Evolutionary conservation across 2,888 invertebrate genomes (phyloP).

Genomic region (Dromius quadrimaculatus): DNA sequence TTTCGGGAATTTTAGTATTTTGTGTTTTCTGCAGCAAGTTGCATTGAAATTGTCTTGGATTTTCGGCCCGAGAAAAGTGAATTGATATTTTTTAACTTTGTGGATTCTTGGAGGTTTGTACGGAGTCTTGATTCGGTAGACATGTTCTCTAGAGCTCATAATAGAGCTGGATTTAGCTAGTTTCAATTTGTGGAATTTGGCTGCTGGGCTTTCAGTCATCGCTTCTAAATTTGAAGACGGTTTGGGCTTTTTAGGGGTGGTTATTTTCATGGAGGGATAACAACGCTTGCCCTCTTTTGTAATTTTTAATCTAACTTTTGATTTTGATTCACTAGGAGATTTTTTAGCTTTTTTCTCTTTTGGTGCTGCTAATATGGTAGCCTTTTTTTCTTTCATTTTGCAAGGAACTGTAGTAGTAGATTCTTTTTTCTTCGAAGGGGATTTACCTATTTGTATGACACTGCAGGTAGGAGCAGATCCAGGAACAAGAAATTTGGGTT

Average conservation of each 20-base stretch:
- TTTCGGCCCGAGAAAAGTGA: neutral
- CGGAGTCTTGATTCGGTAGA: neutral
- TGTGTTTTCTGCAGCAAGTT: neutral
- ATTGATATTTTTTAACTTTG: neutral
- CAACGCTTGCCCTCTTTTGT: too few relatives aligned
- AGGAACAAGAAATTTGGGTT: neutral
- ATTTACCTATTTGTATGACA: neutral
- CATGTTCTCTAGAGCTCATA: neutral
- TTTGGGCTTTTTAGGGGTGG: too few relatives aligned
- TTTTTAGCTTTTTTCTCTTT: neutral
- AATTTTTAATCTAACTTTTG: too few relatives aligned
- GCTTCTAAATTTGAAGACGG: too few relatives aligned
- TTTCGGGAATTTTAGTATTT: neutral
- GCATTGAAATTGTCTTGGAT: neutral
- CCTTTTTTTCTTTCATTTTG: neutral
- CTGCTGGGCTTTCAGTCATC: neutral
- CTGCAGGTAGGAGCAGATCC: neutral
- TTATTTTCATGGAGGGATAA: too few relatives aligned
- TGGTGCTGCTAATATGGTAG: neutral
- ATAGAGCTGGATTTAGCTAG: neutral
- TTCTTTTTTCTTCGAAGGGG: neutral
- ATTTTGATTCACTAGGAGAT: too few relatives aligned
- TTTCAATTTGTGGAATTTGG: neutral
- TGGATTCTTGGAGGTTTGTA: slow-evolving; percentile 2
- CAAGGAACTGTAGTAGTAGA: neutral